Conservation (phyloP, 2,888 invertebrate genomes). For the Pristionchus maxplancki region DNA sequence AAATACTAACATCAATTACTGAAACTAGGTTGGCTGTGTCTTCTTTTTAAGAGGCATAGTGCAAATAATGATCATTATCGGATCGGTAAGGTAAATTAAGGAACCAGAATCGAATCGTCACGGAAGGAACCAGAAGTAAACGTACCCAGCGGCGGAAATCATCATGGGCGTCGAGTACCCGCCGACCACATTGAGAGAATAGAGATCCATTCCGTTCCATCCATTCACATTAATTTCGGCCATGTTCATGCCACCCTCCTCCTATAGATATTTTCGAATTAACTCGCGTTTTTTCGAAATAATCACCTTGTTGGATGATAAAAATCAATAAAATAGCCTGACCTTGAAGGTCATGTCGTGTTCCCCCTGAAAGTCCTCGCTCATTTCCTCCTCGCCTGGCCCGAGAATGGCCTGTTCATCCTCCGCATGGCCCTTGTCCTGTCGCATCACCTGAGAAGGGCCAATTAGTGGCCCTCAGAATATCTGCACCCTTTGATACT, state of each 20-base stretch:
- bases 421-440: neutral
- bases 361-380: neutral
- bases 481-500: neutral
- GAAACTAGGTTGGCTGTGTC: too few relatives aligned
- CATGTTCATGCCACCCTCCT: neutral
- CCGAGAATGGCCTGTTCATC: neutral
- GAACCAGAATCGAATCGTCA: too few relatives aligned
- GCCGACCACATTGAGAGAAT: neutral
- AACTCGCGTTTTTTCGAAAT: too few relatives aligned
- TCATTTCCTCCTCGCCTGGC: neutral
- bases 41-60: too few relatives aligned
- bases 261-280: too few relatives aligned
- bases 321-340: too few relatives aligned
- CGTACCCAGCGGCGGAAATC: neutral
- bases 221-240: neutral
- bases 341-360: too few relatives aligned
- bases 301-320: too few relatives aligned
- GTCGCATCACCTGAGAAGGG: neutral
- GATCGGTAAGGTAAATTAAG: too few relatives aligned
- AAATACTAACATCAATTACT: too few relatives aligned
- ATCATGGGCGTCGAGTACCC: neutral
- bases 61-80: too few relatives aligned
- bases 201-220: neutral
- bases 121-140: too few relatives aligned
- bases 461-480: neutral